A percentile compares a stretch with the other conserved stretches of the same genome.
Conservation (phyloP, 1,140 invertebrate genomes). For the Tetramorium parvispinum region DNA sequence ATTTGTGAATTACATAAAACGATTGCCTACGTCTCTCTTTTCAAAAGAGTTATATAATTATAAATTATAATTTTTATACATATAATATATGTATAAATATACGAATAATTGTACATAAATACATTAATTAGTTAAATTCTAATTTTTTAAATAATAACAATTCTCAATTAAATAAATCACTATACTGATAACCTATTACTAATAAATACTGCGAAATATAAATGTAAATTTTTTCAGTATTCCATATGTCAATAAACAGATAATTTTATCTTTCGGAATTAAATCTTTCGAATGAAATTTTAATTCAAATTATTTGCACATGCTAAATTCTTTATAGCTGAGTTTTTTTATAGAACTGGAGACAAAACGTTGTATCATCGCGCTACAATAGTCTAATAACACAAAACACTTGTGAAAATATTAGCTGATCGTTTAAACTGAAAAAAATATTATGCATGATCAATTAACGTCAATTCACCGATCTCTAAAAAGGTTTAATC, state of each 20-base stretch:
- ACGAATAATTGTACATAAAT: neutral
- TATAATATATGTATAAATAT: neutral
- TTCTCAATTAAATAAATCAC: neutral
- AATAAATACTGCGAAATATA: neutral
- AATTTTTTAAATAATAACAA: neutral
- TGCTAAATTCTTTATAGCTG: neutral
- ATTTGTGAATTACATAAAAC: neutral
- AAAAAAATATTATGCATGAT: neutral
- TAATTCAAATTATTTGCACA: neutral
- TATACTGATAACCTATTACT: neutral
- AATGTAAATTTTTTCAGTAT: neutral
- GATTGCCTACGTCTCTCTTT: neutral
- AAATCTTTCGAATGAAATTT: neutral
- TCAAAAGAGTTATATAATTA: neutral
- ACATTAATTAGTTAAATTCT: neutral
- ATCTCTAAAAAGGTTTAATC: neutral
- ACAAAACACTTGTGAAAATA: conserved; percentile 18
- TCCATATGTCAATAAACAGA: neutral
- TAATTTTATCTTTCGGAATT: conserved; percentile 10
- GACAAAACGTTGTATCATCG: neutral
- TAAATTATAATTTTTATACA: neutral
- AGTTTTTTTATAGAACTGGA: neutral
- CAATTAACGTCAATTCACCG: neutral
- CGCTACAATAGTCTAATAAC: neutral
- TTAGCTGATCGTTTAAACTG: neutral